phyloP scores from a whole-genome alignment of 2,888 invertebrate species.

The Hirtodrosophila trivittata region DNA sequence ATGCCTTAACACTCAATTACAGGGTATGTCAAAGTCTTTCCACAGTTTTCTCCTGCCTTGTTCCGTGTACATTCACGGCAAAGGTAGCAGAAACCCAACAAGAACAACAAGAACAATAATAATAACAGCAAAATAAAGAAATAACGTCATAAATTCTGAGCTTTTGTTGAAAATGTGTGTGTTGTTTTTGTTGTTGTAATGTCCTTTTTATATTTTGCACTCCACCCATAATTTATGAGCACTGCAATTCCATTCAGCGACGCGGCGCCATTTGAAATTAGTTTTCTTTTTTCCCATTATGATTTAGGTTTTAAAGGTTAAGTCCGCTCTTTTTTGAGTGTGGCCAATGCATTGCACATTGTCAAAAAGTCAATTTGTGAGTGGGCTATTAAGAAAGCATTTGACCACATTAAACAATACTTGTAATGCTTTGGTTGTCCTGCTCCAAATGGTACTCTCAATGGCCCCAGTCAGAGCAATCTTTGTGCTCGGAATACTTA shows the following conservation, averaged over 20 bases:
- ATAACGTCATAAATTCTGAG: conserved; percentile 42
- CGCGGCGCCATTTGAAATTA: conserved; percentile 54
- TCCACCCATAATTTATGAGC: conserved; percentile 50
- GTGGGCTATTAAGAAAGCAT: conserved; percentile 37
- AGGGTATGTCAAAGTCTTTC: conserved; percentile 30
- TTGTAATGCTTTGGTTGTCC: too few species aligned
- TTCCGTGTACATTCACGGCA: conserved; percentile 14
- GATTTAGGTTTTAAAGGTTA: conserved; percentile 43
- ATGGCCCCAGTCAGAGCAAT: not conserved
- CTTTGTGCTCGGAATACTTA: conserved; percentile 45
- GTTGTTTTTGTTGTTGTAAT: conserved; percentile 12
- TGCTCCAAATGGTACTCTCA: too few species aligned
- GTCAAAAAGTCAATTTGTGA: conserved; percentile 21
- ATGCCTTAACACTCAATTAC: too few species aligned
- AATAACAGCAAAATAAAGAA: conserved; percentile 30
- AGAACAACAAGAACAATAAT: conserved; percentile 21
- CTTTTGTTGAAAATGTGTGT: conserved; percentile 52
- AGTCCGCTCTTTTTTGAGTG: conserved; percentile 15
- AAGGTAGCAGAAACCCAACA: conserved; percentile 31
- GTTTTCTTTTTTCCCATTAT: conserved; percentile 46
- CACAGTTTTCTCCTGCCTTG: conserved; percentile 25
- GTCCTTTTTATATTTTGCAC: conserved; percentile 15
- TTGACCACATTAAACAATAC: conserved; percentile 36
- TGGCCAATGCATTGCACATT: conserved; percentile 1
- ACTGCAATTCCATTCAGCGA: conserved; percentile 59